These are phyloP conservation scores for Plagiodera versicolora DNA, from an alignment of 2,888 invertebrate genomes.

Conservation along the genomic window DNA sequence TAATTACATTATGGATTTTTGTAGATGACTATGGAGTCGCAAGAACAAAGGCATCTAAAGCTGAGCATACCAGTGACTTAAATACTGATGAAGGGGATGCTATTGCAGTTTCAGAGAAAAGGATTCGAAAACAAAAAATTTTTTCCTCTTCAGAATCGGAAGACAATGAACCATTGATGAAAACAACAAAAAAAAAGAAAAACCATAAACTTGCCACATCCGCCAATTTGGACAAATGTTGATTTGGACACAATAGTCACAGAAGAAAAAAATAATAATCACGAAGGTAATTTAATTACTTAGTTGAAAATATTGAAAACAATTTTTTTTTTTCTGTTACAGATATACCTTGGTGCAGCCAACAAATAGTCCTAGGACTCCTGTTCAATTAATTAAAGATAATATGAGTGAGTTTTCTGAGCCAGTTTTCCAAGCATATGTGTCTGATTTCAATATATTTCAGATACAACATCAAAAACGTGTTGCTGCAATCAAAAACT, in stretches of 20 bases:
- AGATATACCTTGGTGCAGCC: too few species aligned
- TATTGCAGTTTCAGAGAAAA: constrained; percentile 3
- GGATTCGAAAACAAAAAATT: not conserved
- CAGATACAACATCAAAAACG: not conserved
- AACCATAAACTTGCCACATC: not conserved
- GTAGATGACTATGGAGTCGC: constrained; percentile 9
- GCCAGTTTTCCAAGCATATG: too few species aligned
- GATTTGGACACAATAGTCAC: too few species aligned
- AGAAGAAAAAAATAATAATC: too few species aligned
- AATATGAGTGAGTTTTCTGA: too few species aligned
- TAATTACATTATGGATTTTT: too few species aligned
- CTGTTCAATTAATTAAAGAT: too few species aligned
- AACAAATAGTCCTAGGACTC: too few species aligned
- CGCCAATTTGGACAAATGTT: constrained; percentile 3
- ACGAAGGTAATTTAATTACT: too few species aligned
- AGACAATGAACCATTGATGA: not conserved
- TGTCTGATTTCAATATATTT: not conserved
- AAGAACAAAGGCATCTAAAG: constrained; percentile 6
- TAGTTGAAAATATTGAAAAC: not conserved
- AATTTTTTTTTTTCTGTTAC: not conserved
- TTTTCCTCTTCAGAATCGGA: too few species aligned
- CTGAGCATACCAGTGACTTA: constrained; percentile 11
- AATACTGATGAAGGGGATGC: constrained; percentile 9
- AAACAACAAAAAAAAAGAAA: not conserved
- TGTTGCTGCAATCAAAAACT: not conserved